A percentile compares a stretch with the other conserved stretches of the same genome.
Conservation (phyloP, 2,888 invertebrate species). For the Thera britannica region DNA sequence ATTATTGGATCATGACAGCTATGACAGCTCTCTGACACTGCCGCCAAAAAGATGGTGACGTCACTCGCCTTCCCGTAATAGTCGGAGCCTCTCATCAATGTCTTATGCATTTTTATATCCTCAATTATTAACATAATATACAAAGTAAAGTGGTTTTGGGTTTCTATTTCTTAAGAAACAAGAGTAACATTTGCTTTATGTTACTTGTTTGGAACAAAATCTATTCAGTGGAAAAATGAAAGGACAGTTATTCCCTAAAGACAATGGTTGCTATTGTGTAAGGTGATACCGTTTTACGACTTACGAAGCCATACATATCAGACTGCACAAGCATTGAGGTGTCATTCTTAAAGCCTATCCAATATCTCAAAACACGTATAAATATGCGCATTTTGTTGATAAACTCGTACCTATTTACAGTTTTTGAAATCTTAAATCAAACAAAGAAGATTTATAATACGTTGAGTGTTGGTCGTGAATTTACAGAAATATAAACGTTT, state of each 20-base stretch:
- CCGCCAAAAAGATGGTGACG: no score
- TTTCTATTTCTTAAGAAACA: no score
- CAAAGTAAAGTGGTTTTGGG: background rate
- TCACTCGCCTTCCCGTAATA: no score
- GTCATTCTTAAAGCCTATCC: constrained; percentile 73
- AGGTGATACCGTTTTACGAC: constrained; percentile 80
- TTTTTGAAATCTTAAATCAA: constrained; percentile 7
- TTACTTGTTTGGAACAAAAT: constrained; percentile 25
- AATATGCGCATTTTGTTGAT: constrained; percentile 27
- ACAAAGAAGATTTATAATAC: constrained; percentile 39
- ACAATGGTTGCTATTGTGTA: constrained; percentile 80
- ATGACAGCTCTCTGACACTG: no score
- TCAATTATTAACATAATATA: background rate
- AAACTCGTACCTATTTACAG: constrained; percentile 17
- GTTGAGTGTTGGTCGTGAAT: constrained; percentile 51
- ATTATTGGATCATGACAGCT: no score
- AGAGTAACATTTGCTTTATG: background rate
- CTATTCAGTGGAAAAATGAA: constrained; percentile 55
- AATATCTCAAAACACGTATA: constrained; percentile 57
- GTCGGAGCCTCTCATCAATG: no score
- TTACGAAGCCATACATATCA: constrained; percentile 78
- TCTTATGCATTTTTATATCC: no score
- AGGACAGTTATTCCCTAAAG: constrained; percentile 61
- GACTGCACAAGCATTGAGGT: constrained; percentile 71
- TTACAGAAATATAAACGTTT: constrained; percentile 54